Evolutionary conservation across 2,888 invertebrate species (phyloP).

Genomic region (Galeruca laticollis): DNA sequence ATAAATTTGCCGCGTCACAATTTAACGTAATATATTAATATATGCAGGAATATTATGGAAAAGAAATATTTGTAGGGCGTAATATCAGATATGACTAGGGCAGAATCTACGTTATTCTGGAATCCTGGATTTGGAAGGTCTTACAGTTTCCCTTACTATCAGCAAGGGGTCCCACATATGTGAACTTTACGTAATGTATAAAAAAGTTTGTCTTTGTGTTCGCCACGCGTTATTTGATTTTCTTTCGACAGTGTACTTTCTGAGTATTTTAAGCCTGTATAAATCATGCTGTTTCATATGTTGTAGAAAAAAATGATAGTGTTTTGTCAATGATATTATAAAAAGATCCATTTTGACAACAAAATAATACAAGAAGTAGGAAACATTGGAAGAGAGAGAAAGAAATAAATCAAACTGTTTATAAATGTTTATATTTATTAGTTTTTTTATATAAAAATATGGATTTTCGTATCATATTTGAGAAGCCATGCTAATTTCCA

Average conservation of each 20-base stretch:
- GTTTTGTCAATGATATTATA: neutral
- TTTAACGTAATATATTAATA: slow-evolving; percentile 60
- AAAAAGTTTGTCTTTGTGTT: slow-evolving; percentile 35
- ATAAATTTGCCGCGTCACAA: slow-evolving; percentile 41
- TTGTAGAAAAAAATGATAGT: neutral
- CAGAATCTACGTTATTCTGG: slow-evolving; percentile 61
- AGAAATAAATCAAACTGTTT: no score
- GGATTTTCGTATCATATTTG: no score
- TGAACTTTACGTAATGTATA: slow-evolving; percentile 42
- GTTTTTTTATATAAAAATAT: no score
- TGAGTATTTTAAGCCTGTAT: slow-evolving; percentile 16
- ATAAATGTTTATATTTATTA: no score
- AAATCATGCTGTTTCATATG: slow-evolving; percentile 13
- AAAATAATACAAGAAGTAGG: no score
- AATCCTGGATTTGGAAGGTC: slow-evolving; percentile 51
- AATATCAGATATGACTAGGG: slow-evolving; percentile 59
- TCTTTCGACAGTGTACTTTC: slow-evolving; percentile 27
- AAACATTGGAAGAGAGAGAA: no score
- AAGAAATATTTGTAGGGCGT: slow-evolving; percentile 59
- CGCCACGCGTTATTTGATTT: slow-evolving; percentile 37
- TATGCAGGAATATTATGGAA: slow-evolving; percentile 58
- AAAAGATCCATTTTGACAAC: neutral
- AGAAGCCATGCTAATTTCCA: no score
- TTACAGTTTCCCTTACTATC: slow-evolving; percentile 50
- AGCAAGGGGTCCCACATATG: slow-evolving; percentile 54